Percentiles rank a stretch among this genome's conserved stretches.
phyloP scores from a whole-genome alignment of 2,888 invertebrate species.

The Anaspis maculata region DNA sequence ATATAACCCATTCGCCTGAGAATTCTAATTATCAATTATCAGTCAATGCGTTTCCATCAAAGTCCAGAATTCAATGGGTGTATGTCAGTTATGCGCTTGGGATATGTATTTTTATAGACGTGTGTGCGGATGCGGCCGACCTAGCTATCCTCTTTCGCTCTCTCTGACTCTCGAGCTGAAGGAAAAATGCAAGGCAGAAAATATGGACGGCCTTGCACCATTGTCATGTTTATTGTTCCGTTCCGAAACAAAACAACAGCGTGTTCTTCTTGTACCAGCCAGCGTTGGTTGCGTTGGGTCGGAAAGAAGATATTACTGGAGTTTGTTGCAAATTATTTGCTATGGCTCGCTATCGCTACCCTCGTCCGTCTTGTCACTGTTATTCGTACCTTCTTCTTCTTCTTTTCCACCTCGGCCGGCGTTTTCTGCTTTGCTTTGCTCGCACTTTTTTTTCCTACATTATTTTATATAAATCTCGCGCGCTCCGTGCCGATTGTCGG shows the following conservation, averaged over 20 bases:
- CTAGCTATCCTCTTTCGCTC: no score
- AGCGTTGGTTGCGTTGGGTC: slow-evolving; percentile 10
- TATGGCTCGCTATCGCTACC: slow-evolving; percentile 15
- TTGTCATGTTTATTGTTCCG: slow-evolving; percentile 31
- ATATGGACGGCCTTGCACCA: slow-evolving; percentile 34
- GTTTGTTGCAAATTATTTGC: slow-evolving; percentile 30
- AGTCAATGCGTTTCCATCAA: slow-evolving; percentile 27
- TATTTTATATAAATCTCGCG: no score
- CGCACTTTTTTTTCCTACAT: no score
- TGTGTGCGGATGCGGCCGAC: not conserved
- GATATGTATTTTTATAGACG: slow-evolving; percentile 27
- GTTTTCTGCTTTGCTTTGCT: slow-evolving; percentile 9
- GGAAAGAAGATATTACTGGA: slow-evolving; percentile 31
- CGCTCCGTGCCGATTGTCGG: no score
- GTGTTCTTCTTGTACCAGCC: slow-evolving; percentile 26
- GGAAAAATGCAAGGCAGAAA: slow-evolving; percentile 27
- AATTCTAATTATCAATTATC: slow-evolving; percentile 31
- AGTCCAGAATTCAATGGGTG: slow-evolving; percentile 26
- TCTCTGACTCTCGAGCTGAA: no score
- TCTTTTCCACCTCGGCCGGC: no score
- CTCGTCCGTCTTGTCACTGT: slow-evolving; percentile 6
- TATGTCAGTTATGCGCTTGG: slow-evolving; percentile 24
- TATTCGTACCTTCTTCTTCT: no score
- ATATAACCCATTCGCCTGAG: slow-evolving; percentile 25
- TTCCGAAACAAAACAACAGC: slow-evolving; percentile 26